A percentile compares a stretch with the other conserved stretches of the same genome.
Evolutionary conservation across 2,797 vertebrate genomes (phyloP).

Genomic region (Craterocephalus amniculus): DNA sequence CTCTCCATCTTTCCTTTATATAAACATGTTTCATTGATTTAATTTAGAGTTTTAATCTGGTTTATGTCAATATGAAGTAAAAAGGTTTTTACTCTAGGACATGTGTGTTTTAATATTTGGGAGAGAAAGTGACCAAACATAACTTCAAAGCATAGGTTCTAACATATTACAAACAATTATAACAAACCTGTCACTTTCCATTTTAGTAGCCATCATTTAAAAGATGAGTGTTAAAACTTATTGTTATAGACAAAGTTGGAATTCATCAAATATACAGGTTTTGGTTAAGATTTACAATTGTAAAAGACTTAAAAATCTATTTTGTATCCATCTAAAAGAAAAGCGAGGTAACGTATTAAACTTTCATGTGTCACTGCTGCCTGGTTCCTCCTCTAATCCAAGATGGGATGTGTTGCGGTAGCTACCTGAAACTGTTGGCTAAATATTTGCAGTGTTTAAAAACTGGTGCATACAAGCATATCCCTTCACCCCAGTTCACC

Average conservation of each 20-base stretch:
- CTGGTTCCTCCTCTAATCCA: conserved; percentile 30
- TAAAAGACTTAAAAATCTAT: background rate
- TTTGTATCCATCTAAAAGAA: too few species aligned
- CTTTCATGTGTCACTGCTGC: background rate
- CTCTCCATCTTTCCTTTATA: background rate
- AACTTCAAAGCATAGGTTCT: too few species aligned
- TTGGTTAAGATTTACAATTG: background rate
- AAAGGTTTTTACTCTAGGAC: background rate
- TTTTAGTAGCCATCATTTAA: background rate
- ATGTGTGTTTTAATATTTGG: too few species aligned
- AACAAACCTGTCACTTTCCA: background rate
- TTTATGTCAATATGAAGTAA: background rate
- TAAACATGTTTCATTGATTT: background rate
- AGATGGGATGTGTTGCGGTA: conserved; percentile 71
- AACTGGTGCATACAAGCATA: conserved; percentile 37
- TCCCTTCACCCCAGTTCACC: background rate
- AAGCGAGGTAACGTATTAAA: background rate
- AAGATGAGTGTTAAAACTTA: background rate
- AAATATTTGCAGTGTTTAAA: conserved; percentile 77
- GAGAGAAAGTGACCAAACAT: too few species aligned
- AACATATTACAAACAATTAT: too few species aligned
- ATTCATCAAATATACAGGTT: background rate
- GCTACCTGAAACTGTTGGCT: conserved; percentile 56
- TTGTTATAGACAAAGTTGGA: background rate
- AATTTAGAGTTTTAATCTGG: background rate